Evolutionary conservation across 2,797 vertebrate genomes (phyloP), one percentile per base, ranked within the genome.

Genomic region (Sebastolobus altivelis): DNA sequence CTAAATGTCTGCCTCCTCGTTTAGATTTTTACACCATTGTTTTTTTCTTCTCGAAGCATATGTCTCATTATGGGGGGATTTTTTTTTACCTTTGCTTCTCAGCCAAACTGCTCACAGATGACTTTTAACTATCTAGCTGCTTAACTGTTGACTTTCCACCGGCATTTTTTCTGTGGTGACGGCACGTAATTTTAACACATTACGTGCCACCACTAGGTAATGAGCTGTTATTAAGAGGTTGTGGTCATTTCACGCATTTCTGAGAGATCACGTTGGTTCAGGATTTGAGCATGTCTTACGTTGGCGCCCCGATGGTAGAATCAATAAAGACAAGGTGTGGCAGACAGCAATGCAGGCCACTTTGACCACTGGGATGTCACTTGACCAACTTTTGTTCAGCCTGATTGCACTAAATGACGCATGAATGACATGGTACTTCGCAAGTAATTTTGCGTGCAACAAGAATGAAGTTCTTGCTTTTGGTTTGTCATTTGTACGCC

Each of bases 1-100:
- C 58, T 59, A 25, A 60, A 58, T 20, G 52, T 72, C 59, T 71
- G 56, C 22, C 62, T 69, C 13, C 63, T 69, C 81, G 66, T 81
- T 71, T 55, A 7, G 37, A 43, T 60, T 49, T 63, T 65, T 67
- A 74, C 49, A 60, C 40, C 27, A 14, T 4, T 20, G 20, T 27
- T 20, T 65, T 8, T 40, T 27, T 70, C 52, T 29, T 69, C 49
- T 65, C 4, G 1, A 38, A 69, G 68, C 67, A 35, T 61, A 37
- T 75, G 60, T 63, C 27, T 37, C 33, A 59, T 59, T 40, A 22
- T 29, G 22, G 14, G 0, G 20, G 40, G 22, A 29, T 4, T 11
- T 56, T 58, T 71, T 62, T 68, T 67, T 49, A 16, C 58, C 3
- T 56, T 33, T 52, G 37, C 35, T 63, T 49, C 49, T 58, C 29